Evolutionary conservation across 2,113 vertebrate species (phyloP).

Genomic region (Hyla sarda): DNA sequence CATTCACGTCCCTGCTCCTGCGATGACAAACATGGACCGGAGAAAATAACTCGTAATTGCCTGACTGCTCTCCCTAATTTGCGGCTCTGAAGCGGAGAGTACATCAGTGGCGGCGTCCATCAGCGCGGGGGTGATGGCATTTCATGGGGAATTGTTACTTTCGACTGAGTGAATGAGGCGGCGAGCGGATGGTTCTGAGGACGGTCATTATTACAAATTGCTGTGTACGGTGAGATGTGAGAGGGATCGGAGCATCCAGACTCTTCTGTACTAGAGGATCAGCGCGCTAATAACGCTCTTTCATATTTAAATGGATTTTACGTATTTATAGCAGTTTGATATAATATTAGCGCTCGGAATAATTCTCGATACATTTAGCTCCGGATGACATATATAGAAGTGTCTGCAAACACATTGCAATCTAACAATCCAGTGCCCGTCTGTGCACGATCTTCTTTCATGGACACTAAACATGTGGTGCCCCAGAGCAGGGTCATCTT

Average conservation of each 20-base stretch:
- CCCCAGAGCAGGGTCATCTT: too few species aligned
- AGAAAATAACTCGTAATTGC: slow-evolving; percentile 12
- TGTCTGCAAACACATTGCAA: too few species aligned
- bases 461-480: too few species aligned
- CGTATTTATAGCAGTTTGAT: not conserved
- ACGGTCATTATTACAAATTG: slow-evolving; percentile 17
- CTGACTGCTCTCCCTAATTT: not conserved
- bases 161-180: not conserved
- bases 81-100: too few species aligned
- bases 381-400: too few species aligned
- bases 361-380: not conserved
- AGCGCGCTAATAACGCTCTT: not conserved
- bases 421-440: too few species aligned
- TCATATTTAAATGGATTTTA: not conserved
- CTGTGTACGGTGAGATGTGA: not conserved
- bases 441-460: too few species aligned
- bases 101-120: not conserved
- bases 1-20: too few species aligned
- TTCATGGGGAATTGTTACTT: slow-evolving; percentile 6
- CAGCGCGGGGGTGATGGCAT: not conserved
- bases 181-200: not conserved
- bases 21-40: not conserved
- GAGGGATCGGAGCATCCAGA: not conserved
- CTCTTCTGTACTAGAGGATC: not conserved
- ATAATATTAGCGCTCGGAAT: not conserved